Conservation (phyloP, 1,140 invertebrate genomes). For the Capitella teleta region DNA sequence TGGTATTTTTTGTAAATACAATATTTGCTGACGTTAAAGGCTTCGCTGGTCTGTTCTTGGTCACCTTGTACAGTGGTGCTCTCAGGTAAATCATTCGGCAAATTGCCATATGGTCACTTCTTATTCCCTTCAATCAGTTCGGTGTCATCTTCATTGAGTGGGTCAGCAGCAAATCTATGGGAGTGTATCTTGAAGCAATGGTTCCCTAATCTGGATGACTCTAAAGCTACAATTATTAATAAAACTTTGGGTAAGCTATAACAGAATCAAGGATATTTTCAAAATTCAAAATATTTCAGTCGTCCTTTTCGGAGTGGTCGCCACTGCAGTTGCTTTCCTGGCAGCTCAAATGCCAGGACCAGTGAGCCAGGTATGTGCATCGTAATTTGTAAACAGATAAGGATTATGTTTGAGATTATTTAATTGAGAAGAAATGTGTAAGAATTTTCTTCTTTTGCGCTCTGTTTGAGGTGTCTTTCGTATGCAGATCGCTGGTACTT, state of each 20-base stretch:
- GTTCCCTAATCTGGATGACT: background rate
- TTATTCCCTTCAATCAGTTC: background rate
- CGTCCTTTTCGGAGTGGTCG: too few relatives aligned
- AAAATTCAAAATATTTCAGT: too few relatives aligned
- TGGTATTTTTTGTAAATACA: background rate
- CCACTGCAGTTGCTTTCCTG: too few relatives aligned
- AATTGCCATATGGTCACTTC: background rate
- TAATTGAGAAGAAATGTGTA: too few relatives aligned
- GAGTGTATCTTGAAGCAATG: background rate
- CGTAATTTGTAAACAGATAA: too few relatives aligned
- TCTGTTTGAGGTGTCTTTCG: too few relatives aligned
- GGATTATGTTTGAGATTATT: too few relatives aligned
- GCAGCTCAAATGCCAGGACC: too few relatives aligned
- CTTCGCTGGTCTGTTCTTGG: conserved; percentile 7
- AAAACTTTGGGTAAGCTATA: conserved; percentile 3
- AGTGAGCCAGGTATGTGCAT: too few relatives aligned
- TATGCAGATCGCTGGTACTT: too few relatives aligned
- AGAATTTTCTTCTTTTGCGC: too few relatives aligned
- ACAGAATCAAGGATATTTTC: too few relatives aligned
- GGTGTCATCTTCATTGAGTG: conserved; percentile 5
- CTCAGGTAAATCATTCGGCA: conserved; percentile 11
- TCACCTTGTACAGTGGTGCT: conserved; percentile 6
- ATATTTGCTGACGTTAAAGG: conserved; percentile 2
- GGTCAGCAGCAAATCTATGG: conserved; percentile 6
- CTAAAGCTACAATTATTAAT: conserved; percentile 2